Base-by-base conservation (phyloP, 2,888 invertebrate species). In the Halictus ligatus region DNA sequence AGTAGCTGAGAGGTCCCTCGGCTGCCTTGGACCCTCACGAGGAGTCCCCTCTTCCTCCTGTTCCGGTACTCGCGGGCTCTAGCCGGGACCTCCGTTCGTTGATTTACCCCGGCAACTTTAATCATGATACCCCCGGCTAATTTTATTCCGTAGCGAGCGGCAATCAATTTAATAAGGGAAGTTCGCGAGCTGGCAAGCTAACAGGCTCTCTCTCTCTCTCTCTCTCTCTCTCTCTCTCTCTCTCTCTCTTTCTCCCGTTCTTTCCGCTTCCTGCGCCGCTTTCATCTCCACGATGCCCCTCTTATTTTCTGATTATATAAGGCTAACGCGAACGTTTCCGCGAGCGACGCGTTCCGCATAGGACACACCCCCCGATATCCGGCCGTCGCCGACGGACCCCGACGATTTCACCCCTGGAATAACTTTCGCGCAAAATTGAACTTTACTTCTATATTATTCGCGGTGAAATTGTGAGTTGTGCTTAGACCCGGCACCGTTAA, bases 71-170 rank as follows among this genome's bases (percentile, higher is more conserved):
- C 21, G 15, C 50, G 25, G 40, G 25, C 2, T 46, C n/a, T n/a
- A 8, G 43, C 25, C 40, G 13, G 64, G 15, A 8, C 64, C 64
- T 64, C 40, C 67, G 75, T 79, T 71, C 81, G 81, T 81, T 85
- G 85, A 86, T 86, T 85, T 83, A 86, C 58, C 75, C 67, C 21
- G 50, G 50, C 81, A 82, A 86, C 78, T 86, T 86, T 86, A 85
- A 85, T 85, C 85, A 74, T 73, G 67, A 76, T 72, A 58, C 76
- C 75, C 15, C 73, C 54, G 84, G 85, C 83, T 83, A 85, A 85
- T 85, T 80, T 85, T 83, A 76, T 85, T 79, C 79, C 79, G 50
- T 21, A 50, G 48, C 64, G 54, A 73, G 75, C 71, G 77, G 78
- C 85, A 18, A 83, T 79, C 83, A 76, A 83, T 85, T 85, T 69